Base-by-base conservation (phyloP, 2,797 vertebrate genomes). In the Rhinogobio ventralis region DNA sequence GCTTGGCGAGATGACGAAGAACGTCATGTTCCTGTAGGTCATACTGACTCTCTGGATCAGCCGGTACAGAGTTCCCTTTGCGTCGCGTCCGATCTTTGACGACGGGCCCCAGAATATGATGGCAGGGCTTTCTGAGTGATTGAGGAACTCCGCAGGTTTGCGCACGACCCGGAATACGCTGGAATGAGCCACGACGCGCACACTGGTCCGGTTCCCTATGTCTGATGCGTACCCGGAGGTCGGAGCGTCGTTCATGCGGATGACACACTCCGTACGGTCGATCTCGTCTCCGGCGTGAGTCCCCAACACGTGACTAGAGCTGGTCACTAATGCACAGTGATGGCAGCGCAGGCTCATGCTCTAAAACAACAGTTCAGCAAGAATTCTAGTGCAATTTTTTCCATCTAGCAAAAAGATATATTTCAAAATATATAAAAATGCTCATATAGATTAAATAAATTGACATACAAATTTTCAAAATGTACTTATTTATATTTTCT, bases 211-310 rank as follows among this genome's bases (percentile, higher is more conserved):
- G 88, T 96, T 97, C 66, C 98, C 98, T 4, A 99, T 96, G 0
- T 99, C 98, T 0, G 87, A 87, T 1, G 95, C 95, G 2, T 95
- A 99, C 33, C 97, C 96, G 0, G 94, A 89, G 30, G 97, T 99
- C 67, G 98, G 98, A 0, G 98, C 98, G 0, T 99, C 97, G 0
- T 99, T 99, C 98, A 99, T 99, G 81, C 98, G 98, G 82, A 99
- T 98, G 33, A 97, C 96, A 42, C 98, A 99, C 90, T 99, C 96
- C 0, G 96, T 90, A 0, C 66, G 90, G 76, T 99, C 96, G 0
- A 99, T 98, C 90, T 94, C 94, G 0, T 92, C 83, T 10, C 98
- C 98, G 6, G 97, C 94, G 55, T 84, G 93, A 36, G 92, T 96
- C 60, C 97, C 96, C 79, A 99, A 94, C 10, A 99, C 91, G 82